Conservation (phyloP, 1,140 invertebrate genomes). For the Brachionus asplanchnoidis region DNA sequence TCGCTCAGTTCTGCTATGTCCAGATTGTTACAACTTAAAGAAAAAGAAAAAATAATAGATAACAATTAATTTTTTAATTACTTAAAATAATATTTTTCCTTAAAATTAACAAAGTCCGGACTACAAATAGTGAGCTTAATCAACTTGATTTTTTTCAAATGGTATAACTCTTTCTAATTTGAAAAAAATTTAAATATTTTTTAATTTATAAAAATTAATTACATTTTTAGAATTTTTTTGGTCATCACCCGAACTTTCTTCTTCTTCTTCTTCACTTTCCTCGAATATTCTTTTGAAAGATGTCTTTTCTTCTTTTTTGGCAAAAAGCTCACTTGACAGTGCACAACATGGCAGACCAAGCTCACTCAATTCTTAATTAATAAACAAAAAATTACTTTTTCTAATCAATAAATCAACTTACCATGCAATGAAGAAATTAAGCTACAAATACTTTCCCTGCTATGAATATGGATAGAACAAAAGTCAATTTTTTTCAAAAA, state of each 20-base stretch:
- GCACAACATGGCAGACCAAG: slow-evolving; percentile 9
- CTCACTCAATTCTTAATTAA: not conserved
- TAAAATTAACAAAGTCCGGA: slow-evolving; percentile 10
- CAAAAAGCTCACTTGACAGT: not conserved
- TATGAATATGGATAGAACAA: slow-evolving; percentile 1
- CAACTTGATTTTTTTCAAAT: not conserved
- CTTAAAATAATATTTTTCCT: slow-evolving; percentile 27
- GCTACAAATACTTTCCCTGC: not conserved
- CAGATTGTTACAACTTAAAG: not conserved
- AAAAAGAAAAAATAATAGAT: not conserved
- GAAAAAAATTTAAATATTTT: not conserved
- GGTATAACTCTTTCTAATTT: not conserved
- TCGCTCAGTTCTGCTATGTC: not conserved
- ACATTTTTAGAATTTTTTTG: not conserved
- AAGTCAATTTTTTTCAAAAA: slow-evolving; percentile 23
- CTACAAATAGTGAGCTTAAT: not conserved
- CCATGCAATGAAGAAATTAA: not conserved
- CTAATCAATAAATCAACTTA: not conserved
- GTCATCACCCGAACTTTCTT: not conserved
- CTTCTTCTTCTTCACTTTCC: not conserved
- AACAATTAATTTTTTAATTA: not conserved
- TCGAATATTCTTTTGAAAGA: slow-evolving; percentile 26
- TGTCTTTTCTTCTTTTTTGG: not conserved
- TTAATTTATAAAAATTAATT: not conserved
- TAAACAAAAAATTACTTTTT: not conserved